Evolutionary conservation across 2,888 invertebrate species (phyloP), one percentile per base, ranked within the genome.

Genomic region (Oligia fasciuncula): DNA sequence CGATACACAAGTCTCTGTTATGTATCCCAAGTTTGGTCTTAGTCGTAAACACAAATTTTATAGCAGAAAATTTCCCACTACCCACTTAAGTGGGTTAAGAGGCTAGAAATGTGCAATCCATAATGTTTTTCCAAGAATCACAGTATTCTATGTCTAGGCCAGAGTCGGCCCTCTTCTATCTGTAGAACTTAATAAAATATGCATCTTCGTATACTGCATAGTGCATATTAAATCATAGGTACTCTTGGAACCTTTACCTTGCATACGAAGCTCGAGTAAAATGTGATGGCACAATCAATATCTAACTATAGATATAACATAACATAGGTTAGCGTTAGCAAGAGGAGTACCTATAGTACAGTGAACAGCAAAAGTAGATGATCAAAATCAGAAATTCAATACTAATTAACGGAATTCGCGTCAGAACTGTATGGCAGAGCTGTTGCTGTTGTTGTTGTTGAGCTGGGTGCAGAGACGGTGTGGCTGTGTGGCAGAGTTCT

Each of bases 161-260:
- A 65, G 17, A 17, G 23, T 17, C 17, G 46, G 14, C 19, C 19
- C 49, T n/a, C 35, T 46, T 57, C 46, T 40, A 46, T 77, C 14
- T 23, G 51, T n/a, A n/a, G 8, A 54, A 54, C 43, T 77, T 66
- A 0, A 77, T 77, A 46, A 57, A 77, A 78, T 78, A 77, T 78
- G n/a, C 66, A 29, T 40, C 14, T 40, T 77, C 19, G 35, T 40
- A 57, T 11, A 19, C 19, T 46, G 70, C 43, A 60, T 11, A 19
- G n/a, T 46, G 70, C 43, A 60, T 60, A 57, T 4, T 73, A n/a
- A 72, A 76, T 63, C 40, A 43, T n/a, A n/a, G n/a, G n/a, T 51
- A 29, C 51, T 23, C 14, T 43, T 43, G 19, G 63, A 43, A 23
- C 14, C 4, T 14, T 29, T 11, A 51, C 19, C 49, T 43, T 14